A percentile compares a stretch with the other conserved stretches of the same genome.
phyloP scores from a whole-genome alignment of 1,140 invertebrate species.

The Ptiloglossa arizonensis region DNA sequence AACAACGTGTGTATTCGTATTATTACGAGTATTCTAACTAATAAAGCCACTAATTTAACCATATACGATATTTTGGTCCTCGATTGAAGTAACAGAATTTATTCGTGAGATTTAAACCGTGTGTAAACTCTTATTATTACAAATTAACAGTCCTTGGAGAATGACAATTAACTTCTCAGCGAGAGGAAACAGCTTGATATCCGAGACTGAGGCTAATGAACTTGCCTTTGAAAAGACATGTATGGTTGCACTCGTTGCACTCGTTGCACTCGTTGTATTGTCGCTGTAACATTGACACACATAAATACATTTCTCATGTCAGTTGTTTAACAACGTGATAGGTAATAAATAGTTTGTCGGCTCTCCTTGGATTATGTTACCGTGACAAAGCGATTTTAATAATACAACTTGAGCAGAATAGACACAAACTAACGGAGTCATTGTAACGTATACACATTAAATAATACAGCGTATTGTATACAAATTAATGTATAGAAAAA shows the following conservation, averaged over 20 bases:
- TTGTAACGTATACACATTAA: no score
- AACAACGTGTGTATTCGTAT: no score
- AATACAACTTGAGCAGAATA: not conserved
- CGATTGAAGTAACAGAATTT: no score
- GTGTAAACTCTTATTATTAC: not conserved
- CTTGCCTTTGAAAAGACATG: constrained; percentile 18
- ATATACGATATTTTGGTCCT: no score
- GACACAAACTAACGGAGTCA: no score
- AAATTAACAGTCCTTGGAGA: constrained; percentile 20
- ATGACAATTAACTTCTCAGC: not conserved
- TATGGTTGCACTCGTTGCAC: not conserved
- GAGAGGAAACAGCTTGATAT: not conserved
- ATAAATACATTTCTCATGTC: constrained; percentile 23
- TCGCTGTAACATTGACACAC: constrained; percentile 60
- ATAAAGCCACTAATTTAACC: no score
- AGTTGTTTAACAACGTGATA: constrained; percentile 10
- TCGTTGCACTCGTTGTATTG: constrained; percentile 22
- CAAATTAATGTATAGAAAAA: no score
- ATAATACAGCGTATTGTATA: no score
- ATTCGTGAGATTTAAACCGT: no score
- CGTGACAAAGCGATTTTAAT: constrained; percentile 15
- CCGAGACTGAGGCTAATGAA: constrained; percentile 45
- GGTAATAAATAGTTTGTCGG: constrained; percentile 38
- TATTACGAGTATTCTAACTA: no score
- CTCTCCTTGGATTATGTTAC: constrained; percentile 45